These are phyloP conservation scores for Heliothis peltigera DNA, from an alignment of 2,888 invertebrate genomes.

Conservation along the genomic window DNA sequence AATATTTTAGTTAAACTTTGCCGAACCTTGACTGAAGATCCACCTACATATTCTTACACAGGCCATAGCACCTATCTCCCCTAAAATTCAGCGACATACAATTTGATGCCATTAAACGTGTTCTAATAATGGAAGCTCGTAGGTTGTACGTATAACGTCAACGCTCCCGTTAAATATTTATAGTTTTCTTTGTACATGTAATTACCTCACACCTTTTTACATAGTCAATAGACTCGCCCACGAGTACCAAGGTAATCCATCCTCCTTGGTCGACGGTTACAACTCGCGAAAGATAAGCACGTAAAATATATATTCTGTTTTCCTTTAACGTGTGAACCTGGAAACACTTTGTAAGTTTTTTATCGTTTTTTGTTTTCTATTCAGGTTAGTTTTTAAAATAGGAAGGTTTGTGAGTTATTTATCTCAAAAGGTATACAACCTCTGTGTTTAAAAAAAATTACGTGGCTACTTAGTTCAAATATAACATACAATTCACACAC, in stretches of 20 bases:
- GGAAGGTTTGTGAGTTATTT: slow-evolving; percentile 6
- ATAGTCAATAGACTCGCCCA: slow-evolving; percentile 37
- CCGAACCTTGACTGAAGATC: too few species aligned
- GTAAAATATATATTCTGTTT: slow-evolving; percentile 46
- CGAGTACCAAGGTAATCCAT: slow-evolving; percentile 52
- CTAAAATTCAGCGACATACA: too few species aligned
- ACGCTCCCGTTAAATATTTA: slow-evolving; percentile 39
- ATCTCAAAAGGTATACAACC: too few species aligned
- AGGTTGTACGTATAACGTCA: slow-evolving; percentile 17
- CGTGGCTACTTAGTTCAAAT: too few species aligned
- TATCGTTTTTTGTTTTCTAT: slow-evolving; percentile 20
- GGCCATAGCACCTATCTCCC: too few species aligned
- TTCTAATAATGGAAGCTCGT: slow-evolving; percentile 1
- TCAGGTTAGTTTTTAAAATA: slow-evolving; percentile 10
- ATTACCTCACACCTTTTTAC: slow-evolving; percentile 44
- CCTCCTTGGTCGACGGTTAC: slow-evolving; percentile 41
- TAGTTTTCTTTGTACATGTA: slow-evolving; percentile 24
- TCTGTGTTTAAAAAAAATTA: too few species aligned
- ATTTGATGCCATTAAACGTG: neutral
- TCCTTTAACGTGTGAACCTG: slow-evolving; percentile 36
- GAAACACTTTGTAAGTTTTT: slow-evolving; percentile 32
- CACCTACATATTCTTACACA: too few species aligned
- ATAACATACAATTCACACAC: too few species aligned
- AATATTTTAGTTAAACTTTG: too few species aligned
- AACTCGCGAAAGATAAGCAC: slow-evolving; percentile 41